A percentile compares a stretch with the other conserved stretches of the same genome.
These are phyloP conservation scores for Scortum barcoo DNA, from an alignment of 2,113 vertebrate species.

Conservation along the genomic window DNA sequence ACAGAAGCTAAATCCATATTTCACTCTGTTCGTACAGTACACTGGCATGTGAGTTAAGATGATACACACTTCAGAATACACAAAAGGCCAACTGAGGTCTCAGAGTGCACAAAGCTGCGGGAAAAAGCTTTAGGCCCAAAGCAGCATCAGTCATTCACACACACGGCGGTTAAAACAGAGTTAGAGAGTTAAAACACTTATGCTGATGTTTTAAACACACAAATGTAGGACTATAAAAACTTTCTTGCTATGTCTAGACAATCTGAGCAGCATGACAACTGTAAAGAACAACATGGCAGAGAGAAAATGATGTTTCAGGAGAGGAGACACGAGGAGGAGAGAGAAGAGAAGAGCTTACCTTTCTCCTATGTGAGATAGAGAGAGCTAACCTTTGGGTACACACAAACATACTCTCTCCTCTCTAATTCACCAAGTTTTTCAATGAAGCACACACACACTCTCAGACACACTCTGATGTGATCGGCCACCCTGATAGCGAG, in stretches of 20 bases:
- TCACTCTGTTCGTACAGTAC: constrained; percentile 36
- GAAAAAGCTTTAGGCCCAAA: constrained; percentile 19
- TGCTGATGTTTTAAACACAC: not conserved
- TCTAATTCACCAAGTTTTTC: constrained; percentile 48
- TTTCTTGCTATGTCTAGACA: not conserved
- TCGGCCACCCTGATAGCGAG: constrained; percentile 77
- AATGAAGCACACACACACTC: constrained; percentile 33
- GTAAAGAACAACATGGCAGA: constrained; percentile 14
- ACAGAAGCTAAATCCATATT: constrained; percentile 60
- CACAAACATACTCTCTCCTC: constrained; percentile 47
- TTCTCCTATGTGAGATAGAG: constrained; percentile 54
- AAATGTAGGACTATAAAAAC: not conserved
- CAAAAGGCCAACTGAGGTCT: constrained; percentile 41
- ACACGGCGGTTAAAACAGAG: not conserved
- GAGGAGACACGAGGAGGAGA: not conserved
- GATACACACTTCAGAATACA: constrained; percentile 24
- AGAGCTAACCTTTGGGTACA: constrained; percentile 62
- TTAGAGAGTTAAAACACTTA: not conserved
- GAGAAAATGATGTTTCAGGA: not conserved
- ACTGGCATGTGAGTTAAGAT: constrained; percentile 19
- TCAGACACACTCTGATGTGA: constrained; percentile 67
- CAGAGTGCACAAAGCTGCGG: constrained; percentile 6
- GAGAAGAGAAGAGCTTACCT: constrained; percentile 78
- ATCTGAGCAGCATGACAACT: constrained; percentile 18
- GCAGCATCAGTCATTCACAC: constrained; percentile 6